Evolutionary conservation across 2,888 invertebrate genomes (phyloP), one percentile per base, ranked within the genome.

Genomic region (Eremobia ochroleuca): DNA sequence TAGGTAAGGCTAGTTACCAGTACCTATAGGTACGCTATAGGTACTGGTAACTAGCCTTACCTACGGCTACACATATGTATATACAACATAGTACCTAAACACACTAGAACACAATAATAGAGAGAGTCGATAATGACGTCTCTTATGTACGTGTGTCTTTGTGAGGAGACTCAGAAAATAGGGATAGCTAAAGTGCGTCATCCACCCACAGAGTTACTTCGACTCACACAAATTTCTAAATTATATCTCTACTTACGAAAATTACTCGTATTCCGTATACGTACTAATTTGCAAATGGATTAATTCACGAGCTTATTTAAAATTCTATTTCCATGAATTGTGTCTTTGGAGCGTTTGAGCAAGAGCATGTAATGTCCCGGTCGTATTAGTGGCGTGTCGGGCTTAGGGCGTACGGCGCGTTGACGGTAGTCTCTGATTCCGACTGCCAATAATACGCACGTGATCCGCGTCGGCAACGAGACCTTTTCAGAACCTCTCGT

Each of bases 401-500:
- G 81, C 77, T 89, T 85, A 89, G 46, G 79, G 89, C 88, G 86
- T 68, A n/a, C 89, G 89, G 89, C 90, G 90, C 91, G 93, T 93
- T 92, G 94, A 94, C 93, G 93, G 88, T 91, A 90, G 92, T 91
- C 91, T 92, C 93, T 94, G 94, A 94, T 94, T 94, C 94, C 93
- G 91, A 91, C 92, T 94, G 95, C 94, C 96, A 95, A 95, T 96
- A 95, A 95, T 94, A 93, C 93, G 95, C 92, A 95, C 96, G 95
- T 95, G 95, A 93, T 90, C 90, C 81, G 94, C 92, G 90, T 95
- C 83, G 68, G 62, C 87, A 92, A 91, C 88, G 81, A 85, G 81
- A 76, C 89, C 89, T 89, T 89, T 90, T 88, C 86, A 88, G 90
- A 90, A 82, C 89, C 89, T 87, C 91, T 90, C 89, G 84, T 86